These are phyloP conservation scores for Gastrophryne carolinensis DNA, from an alignment of 2,797 vertebrate species.

Conservation along the genomic window DNA sequence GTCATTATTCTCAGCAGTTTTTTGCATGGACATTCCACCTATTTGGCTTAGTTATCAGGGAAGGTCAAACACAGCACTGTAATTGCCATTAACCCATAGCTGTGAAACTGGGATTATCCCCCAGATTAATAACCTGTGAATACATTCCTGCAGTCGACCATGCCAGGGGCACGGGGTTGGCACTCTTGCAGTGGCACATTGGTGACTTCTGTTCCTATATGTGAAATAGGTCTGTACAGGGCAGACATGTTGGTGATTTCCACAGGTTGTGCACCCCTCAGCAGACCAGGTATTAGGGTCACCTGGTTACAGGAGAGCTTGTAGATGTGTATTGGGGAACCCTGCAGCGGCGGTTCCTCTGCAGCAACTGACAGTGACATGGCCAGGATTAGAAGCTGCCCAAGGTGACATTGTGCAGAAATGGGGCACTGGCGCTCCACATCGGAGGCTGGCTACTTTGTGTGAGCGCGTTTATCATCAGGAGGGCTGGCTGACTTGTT, in stretches of 20 bases:
- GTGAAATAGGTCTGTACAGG: not conserved
- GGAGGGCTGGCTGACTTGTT: not conserved
- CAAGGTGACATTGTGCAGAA: conserved; percentile 42
- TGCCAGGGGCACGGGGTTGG: not conserved
- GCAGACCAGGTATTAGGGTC: not conserved
- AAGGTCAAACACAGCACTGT: conserved; percentile 2
- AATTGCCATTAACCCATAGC: not conserved
- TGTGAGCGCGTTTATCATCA: not conserved
- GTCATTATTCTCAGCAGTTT: too few species aligned
- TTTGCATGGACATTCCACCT: too few species aligned
- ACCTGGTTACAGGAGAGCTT: too few species aligned
- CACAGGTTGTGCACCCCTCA: not conserved
- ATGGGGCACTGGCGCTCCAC: conserved; percentile 1
- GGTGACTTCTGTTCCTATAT: not conserved
- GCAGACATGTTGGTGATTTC: not conserved
- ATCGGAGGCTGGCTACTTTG: not conserved
- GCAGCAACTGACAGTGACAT: not conserved
- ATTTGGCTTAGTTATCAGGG: not conserved
- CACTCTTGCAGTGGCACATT: not conserved
- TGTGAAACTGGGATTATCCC: not conserved
- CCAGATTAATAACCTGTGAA: not conserved
- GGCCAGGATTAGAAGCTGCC: not conserved
- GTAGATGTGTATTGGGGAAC: too few species aligned
- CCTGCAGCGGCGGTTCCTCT: not conserved
- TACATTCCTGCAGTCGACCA: not conserved